These are phyloP conservation scores for Allophyes oxyacanthae DNA, from an alignment of 2,888 invertebrate species.

Conservation along the genomic window DNA sequence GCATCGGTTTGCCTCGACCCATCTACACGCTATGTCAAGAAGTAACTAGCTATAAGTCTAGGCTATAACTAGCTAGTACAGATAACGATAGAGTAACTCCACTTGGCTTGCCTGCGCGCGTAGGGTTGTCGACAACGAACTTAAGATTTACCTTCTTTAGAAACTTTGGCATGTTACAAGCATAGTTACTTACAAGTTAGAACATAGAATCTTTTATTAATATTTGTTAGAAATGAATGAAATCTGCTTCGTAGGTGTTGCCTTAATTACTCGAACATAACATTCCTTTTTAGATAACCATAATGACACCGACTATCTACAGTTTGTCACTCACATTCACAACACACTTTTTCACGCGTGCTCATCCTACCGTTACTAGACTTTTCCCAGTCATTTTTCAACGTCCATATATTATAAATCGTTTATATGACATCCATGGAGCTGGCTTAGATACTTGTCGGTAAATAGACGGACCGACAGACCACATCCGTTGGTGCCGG, in stretches of 20 bases:
- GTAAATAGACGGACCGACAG: constrained; percentile 66
- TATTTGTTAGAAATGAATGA: no score
- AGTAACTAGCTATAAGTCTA: constrained; percentile 48
- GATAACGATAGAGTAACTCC: constrained; percentile 50
- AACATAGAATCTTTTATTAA: no score
- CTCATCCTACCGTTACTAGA: constrained; percentile 53
- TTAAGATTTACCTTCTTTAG: no score
- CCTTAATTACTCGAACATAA: constrained; percentile 8
- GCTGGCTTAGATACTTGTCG: constrained; percentile 58
- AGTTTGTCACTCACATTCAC: constrained; percentile 28
- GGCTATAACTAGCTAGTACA: constrained; percentile 50
- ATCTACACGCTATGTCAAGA: constrained; percentile 61
- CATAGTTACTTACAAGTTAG: no score
- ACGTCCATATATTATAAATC: constrained; percentile 59
- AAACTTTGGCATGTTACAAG: no score
- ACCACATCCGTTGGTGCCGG: constrained; percentile 75
- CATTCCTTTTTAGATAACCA: constrained; percentile 27
- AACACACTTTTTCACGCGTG: constrained; percentile 54
- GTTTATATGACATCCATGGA: constrained; percentile 61
- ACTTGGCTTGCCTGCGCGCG: constrained; percentile 45
- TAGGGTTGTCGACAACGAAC: constrained; percentile 49
- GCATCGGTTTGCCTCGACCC: constrained; percentile 70
- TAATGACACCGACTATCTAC: constrained; percentile 38
- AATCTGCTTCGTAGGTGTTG: no score
- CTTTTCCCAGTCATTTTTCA: constrained; percentile 59